These are phyloP conservation scores for Timandra comae DNA, from an alignment of 2,888 invertebrate genomes.

Conservation along the genomic window DNA sequence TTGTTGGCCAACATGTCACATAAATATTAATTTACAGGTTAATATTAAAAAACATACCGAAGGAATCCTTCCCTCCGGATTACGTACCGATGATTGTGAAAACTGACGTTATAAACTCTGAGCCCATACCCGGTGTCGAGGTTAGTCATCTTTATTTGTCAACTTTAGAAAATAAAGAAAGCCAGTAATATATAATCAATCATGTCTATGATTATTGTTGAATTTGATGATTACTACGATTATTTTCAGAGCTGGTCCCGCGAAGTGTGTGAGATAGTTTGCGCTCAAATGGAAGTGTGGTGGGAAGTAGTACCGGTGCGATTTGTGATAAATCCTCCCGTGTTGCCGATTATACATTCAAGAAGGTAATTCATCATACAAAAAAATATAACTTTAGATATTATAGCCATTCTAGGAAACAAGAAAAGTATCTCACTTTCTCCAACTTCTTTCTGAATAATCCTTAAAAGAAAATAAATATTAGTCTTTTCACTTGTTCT, in stretches of 20 bases:
- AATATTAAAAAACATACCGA: conserved; percentile 44
- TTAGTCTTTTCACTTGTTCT: too few relatives aligned
- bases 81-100: conserved; percentile 36
- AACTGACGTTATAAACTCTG: conserved; percentile 24
- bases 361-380: too few relatives aligned
- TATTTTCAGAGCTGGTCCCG: conserved; percentile 28
- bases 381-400: too few relatives aligned
- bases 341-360: conserved; percentile 36
- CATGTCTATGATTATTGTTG: too few relatives aligned
- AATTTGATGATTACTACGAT: too few relatives aligned
- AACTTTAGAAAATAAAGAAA: too few relatives aligned
- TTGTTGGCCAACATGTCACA: too few relatives aligned
- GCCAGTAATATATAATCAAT: too few relatives aligned
- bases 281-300: conserved; percentile 56
- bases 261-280: conserved; percentile 46
- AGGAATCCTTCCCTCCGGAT: conserved; percentile 39
- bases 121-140: conserved; percentile 34
- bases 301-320: conserved; percentile 54
- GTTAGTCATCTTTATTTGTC: conserved; percentile 18
- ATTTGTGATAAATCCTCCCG: conserved; percentile 44
- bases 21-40: conserved; percentile 43
- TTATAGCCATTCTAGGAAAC: too few relatives aligned
- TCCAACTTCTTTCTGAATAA: too few relatives aligned
- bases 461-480: too few relatives aligned
- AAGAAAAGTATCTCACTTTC: too few relatives aligned